Evolutionary conservation across 2,888 invertebrate species (phyloP).

Genomic region (Timema cristinae): DNA sequence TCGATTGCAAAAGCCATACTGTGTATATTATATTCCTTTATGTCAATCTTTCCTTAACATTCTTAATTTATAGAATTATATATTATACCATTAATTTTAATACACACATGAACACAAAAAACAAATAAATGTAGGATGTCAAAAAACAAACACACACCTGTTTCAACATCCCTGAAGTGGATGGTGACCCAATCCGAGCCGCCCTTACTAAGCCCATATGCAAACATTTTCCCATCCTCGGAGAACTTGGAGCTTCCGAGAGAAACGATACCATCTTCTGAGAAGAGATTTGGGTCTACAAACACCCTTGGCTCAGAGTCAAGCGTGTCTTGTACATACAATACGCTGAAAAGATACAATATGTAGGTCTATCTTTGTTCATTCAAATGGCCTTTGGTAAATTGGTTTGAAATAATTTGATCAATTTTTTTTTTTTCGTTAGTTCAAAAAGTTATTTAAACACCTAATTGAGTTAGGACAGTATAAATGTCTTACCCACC

Average conservation of each 20-base stretch:
- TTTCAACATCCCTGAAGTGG: constrained; percentile 70
- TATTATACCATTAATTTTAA: no score
- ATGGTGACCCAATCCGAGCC: constrained; percentile 97
- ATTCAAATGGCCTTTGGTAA: background rate
- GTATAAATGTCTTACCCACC: no score
- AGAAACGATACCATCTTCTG: constrained; percentile 78
- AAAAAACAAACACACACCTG: constrained; percentile 48
- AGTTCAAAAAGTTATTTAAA: no score
- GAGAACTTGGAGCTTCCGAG: constrained; percentile 74
- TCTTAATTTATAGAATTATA: no score
- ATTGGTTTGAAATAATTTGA: no score
- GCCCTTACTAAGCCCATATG: constrained; percentile 86
- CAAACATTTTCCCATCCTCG: constrained; percentile 83
- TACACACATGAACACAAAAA: no score
- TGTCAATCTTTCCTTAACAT: no score
- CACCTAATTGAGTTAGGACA: no score
- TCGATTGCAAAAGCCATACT: no score
- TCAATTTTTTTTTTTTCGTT: no score
- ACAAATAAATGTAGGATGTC: no score
- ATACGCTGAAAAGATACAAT: constrained; percentile 59
- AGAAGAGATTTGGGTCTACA: constrained; percentile 90
- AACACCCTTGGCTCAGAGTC: constrained; percentile 77
- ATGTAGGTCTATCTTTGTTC: background rate
- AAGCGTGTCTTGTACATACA: constrained; percentile 80
- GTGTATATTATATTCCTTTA: no score